A percentile compares a stretch with the other conserved stretches of the same genome.
Evolutionary conservation across 2,113 vertebrate genomes (phyloP).

Genomic region (Zingel zingel): DNA sequence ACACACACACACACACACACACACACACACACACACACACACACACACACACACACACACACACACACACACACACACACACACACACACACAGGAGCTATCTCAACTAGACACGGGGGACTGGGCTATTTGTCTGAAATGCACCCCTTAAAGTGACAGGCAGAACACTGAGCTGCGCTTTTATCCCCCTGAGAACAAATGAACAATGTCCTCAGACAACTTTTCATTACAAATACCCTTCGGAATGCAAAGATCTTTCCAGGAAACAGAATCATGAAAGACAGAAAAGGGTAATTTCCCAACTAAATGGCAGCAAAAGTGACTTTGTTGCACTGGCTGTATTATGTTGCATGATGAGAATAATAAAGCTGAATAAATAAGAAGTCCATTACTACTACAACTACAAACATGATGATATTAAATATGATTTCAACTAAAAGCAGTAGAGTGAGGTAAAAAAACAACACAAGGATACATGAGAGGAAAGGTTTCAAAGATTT

Average conservation of each 20-base stretch:
- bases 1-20: slow-evolving; percentile 20
- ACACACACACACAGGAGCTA: slow-evolving; percentile 47
- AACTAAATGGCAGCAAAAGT: not conserved
- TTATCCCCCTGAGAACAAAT: slow-evolving; percentile 38
- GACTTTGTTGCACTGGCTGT: not conserved
- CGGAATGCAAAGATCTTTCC: slow-evolving; percentile 13
- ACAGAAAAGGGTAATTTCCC: not conserved
- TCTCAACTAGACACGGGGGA: slow-evolving; percentile 65
- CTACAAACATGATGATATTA: not conserved
- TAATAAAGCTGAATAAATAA: not conserved
- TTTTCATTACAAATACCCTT: slow-evolving; percentile 17
- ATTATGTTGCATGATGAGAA: not conserved
- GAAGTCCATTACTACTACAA: not conserved
- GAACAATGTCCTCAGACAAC: slow-evolving; percentile 25
- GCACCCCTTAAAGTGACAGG: slow-evolving; percentile 70
- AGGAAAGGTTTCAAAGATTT: not conserved
- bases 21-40: slow-evolving; percentile 25
- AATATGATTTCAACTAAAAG: not conserved
- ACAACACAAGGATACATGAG: too few species aligned
- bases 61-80: slow-evolving; percentile 11
- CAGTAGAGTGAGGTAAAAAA: not conserved
- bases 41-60: slow-evolving; percentile 27
- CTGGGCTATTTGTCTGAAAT: slow-evolving; percentile 57
- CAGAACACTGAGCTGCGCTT: slow-evolving; percentile 26
- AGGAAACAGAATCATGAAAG: not conserved